These are phyloP conservation scores for Benitochromis conjunctus DNA, from an alignment of 2,113 vertebrate genomes.

Conservation along the genomic window DNA sequence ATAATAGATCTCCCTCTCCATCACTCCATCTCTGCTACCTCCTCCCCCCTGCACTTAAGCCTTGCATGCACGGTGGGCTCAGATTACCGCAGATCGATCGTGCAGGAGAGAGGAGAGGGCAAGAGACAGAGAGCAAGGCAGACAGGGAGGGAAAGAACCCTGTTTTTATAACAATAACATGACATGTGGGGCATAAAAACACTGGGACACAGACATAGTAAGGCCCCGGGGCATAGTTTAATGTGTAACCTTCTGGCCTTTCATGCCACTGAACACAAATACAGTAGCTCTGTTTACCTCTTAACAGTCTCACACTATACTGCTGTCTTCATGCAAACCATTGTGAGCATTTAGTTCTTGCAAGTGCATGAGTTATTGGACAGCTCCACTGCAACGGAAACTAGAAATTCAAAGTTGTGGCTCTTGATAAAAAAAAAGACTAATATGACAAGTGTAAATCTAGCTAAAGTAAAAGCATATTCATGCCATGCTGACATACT, in stretches of 20 bases:
- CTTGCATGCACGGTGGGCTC: constrained; percentile 55
- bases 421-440: background rate
- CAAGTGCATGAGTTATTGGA: background rate
- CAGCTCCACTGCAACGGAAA: background rate
- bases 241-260: background rate
- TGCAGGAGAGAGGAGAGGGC: constrained; percentile 29
- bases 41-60: constrained; percentile 69
- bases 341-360: background rate
- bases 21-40: constrained; percentile 61
- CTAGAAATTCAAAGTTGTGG: background rate
- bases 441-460: background rate
- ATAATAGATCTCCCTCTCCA: constrained; percentile 75
- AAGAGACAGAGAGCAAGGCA: background rate
- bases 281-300: background rate
- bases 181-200: constrained; percentile 9
- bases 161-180: constrained; percentile 52
- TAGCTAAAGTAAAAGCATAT: background rate
- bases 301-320: background rate
- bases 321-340: background rate
- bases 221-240: background rate
- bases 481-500: background rate
- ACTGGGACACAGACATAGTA: background rate
- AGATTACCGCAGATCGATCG: constrained; percentile 74
- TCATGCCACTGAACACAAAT: background rate
- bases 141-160: background rate